Evolutionary conservation across 2,113 vertebrate genomes (phyloP).

Genomic region (Lathamus discolor): DNA sequence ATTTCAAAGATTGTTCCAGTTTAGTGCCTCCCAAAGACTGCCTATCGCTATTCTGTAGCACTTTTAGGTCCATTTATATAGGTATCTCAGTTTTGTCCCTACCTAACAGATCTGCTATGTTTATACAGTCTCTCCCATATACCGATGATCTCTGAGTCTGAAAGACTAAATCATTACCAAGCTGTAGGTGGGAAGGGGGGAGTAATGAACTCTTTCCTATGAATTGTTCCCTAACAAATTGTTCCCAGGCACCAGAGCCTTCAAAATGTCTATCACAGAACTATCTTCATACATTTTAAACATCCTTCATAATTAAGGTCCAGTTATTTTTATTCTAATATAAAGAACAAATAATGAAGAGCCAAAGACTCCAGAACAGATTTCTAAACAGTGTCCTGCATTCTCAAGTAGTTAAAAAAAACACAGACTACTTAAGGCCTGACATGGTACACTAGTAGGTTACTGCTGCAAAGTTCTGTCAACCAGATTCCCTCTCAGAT

Average conservation of each 20-base stretch:
- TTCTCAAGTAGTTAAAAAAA: not conserved
- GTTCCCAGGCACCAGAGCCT: not conserved
- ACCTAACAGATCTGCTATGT: not conserved
- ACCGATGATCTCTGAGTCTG: not conserved
- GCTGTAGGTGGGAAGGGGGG: not conserved
- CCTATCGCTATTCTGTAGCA: not conserved
- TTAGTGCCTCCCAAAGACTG: not conserved
- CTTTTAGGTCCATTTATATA: not conserved
- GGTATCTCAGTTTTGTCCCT: not conserved
- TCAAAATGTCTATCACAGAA: not conserved
- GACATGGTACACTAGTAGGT: not conserved
- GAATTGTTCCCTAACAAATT: not conserved
- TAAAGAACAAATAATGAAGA: not conserved
- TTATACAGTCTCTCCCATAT: not conserved
- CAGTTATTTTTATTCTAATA: not conserved
- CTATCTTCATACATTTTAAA: not conserved
- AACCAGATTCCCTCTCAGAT: not conserved
- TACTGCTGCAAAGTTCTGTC: not conserved
- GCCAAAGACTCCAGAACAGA: not conserved
- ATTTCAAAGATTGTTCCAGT: not conserved
- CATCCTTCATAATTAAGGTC: not conserved
- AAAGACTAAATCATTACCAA: not conserved
- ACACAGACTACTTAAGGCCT: not conserved
- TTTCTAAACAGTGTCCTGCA: not conserved
- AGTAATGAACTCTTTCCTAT: slow-evolving; percentile 8